Evolutionary conservation across 2,113 vertebrate species (phyloP), one percentile per base, ranked within the genome.

Genomic region (Ascaphus truei): DNA sequence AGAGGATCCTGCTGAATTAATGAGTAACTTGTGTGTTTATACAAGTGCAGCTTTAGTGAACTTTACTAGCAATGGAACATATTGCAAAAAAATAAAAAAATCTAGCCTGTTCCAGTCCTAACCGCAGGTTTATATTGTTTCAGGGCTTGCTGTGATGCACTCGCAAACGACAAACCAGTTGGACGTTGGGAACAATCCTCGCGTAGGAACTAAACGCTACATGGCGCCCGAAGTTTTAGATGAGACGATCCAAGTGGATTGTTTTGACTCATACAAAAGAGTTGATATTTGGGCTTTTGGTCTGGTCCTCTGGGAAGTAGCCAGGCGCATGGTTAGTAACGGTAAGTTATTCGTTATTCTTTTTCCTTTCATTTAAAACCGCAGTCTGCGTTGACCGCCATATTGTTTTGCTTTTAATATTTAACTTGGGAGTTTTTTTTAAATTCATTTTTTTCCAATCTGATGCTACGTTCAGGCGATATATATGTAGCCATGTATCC

Each of bases 261-360:
- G 95, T 77, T 99, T 98, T 0, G 97, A 99, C 85, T 98, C 96
- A 22, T 98, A 91, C 72, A 98, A 98, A 76, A 86, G 97, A 23
- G 97, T 98, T 5, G 97, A 98, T 68, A 98, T 99, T 82, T 99
- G 94, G 94, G 96, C 97, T 18, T 93, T 98, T 7, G 97, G 97
- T 53, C 94, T 99, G n/a, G 96, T 98, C 25, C 84, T 99, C 4
- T 99, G 97, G 97, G 97, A 99, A 63, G 89, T 99, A 1, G 94
- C 96, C 76, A 87, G 96, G 57, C 92, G 97, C 66, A 98, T 97
- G 67, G 89, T 98, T 59, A 99, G 96, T 90, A 99, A 98, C 0
- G 97, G 97, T 99, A 56, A 84, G 93, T 89, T 8, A 9, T 0
- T 0, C 34, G 9, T 0, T 30, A 12, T 1, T 53, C 23, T 1